These are phyloP conservation scores for Diarsia rubi DNA, from an alignment of 2,888 invertebrate species.

Conservation along the genomic window DNA sequence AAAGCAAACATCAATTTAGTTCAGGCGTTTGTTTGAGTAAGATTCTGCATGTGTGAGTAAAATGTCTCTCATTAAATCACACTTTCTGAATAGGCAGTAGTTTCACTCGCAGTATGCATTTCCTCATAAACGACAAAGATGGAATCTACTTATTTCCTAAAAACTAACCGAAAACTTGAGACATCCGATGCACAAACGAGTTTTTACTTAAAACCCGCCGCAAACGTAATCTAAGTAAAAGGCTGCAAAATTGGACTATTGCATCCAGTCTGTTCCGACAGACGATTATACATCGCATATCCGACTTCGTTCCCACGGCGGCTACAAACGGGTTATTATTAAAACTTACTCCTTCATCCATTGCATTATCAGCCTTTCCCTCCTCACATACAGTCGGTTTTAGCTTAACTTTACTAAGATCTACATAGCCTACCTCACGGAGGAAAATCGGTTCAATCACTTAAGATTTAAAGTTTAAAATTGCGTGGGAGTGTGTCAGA, in stretches of 20 bases:
- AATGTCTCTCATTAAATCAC: constrained; percentile 48
- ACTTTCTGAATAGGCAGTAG: constrained; percentile 55
- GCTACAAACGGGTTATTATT: constrained; percentile 90
- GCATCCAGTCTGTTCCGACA: constrained; percentile 88
- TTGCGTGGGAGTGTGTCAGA: constrained; percentile 71
- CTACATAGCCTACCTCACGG: constrained; percentile 69
- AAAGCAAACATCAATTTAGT: constrained; percentile 26
- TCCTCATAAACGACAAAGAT: constrained; percentile 39
- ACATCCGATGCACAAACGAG: constrained; percentile 78
- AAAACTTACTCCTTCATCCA: constrained; percentile 82
- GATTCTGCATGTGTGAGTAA: constrained; percentile 46
- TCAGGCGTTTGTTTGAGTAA: constrained; percentile 30
- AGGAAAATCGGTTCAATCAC: constrained; percentile 45
- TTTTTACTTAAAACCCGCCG: constrained; percentile 80
- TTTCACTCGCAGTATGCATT: constrained; percentile 50
- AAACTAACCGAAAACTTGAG: constrained; percentile 63
- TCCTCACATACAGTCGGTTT: constrained; percentile 70
- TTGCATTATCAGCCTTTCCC: constrained; percentile 74
- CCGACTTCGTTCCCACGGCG: constrained; percentile 90
- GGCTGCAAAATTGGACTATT: constrained; percentile 91
- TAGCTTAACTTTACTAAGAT: constrained; percentile 68
- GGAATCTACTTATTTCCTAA: constrained; percentile 54
- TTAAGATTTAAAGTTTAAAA: constrained; percentile 54
- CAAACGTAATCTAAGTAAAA: constrained; percentile 89
- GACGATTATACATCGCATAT: constrained; percentile 90